Evolutionary conservation across 1,140 invertebrate genomes (phyloP).

Genomic region (Homarus americanus): DNA sequence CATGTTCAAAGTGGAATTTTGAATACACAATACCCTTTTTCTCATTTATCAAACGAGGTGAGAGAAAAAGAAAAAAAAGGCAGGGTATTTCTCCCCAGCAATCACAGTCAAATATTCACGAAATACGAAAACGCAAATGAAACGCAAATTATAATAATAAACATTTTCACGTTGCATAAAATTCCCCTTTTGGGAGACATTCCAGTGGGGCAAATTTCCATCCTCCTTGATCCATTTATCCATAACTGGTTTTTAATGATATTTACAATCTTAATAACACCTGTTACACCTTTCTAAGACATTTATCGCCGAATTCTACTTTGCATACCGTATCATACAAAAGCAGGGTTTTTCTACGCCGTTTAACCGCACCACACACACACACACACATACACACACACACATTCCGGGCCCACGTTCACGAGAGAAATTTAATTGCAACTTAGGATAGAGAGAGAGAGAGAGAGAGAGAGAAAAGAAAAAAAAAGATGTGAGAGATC

Average conservation of each 20-base stretch:
- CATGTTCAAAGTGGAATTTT: constrained; percentile 7
- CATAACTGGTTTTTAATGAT: constrained; percentile 69
- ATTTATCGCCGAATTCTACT: constrained; percentile 59
- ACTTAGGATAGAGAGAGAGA: background rate
- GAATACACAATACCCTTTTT: constrained; percentile 50
- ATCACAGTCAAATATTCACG: constrained; percentile 66
- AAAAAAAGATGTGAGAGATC: background rate
- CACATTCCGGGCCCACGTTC: no score
- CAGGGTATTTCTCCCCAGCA: constrained; percentile 23
- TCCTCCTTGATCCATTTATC: constrained; percentile 64
- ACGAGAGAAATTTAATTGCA: constrained; percentile 19
- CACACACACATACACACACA: background rate
- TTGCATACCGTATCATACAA: constrained; percentile 59
- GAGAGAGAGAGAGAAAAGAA: background rate
- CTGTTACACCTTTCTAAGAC: constrained; percentile 58
- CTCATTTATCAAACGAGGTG: constrained; percentile 44
- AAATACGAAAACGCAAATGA: constrained; percentile 58
- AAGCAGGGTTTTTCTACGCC: constrained; percentile 42
- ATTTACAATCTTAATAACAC: constrained; percentile 71
- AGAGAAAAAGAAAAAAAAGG: background rate
- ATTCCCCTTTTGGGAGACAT: constrained; percentile 63
- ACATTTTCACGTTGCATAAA: constrained; percentile 67
- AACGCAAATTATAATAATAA: constrained; percentile 69
- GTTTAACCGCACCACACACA: constrained; percentile 19
- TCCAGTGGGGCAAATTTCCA: constrained; percentile 63